Percentiles rank a stretch among this genome's conserved stretches.
phyloP scores from a whole-genome alignment of 2,797 vertebrate genomes.

The Heterohyrax brucei region DNA sequence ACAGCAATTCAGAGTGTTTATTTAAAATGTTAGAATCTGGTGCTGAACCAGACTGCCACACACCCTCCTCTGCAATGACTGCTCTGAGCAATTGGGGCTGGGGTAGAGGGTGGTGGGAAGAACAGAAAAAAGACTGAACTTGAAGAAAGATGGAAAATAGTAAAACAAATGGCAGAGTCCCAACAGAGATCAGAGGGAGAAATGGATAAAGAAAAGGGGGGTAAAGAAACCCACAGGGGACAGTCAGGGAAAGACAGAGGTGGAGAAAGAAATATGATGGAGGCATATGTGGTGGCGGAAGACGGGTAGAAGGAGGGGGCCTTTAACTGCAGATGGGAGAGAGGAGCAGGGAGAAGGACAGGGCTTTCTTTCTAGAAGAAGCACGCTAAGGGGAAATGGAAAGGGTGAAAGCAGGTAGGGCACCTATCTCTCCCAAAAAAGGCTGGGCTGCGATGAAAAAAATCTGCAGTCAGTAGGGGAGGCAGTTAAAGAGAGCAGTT shows the following conservation, averaged over 20 bases:
- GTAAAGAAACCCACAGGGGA: conserved; percentile 84
- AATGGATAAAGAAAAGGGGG: conserved; percentile 64
- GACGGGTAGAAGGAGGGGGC: not conserved
- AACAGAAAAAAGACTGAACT: conserved; percentile 52
- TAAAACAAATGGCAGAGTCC: conserved; percentile 81
- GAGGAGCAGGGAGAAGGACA: conserved; percentile 77
- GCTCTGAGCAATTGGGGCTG: not conserved
- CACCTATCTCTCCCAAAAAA: not conserved
- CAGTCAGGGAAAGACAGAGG: conserved; percentile 69
- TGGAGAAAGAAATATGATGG: not conserved
- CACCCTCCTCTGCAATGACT: not conserved
- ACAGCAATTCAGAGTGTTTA: not conserved
- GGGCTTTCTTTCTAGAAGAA: not conserved
- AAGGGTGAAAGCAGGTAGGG: not conserved
- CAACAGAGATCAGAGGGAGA: not conserved
- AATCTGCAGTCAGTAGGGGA: not conserved
- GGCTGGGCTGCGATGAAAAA: conserved; percentile 17
- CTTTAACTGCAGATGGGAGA: not conserved
- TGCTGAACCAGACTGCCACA: not conserved
- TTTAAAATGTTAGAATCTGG: conserved; percentile 29
- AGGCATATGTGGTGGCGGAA: not conserved
- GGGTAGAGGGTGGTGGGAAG: not conserved
- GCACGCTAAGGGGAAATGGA: not conserved
- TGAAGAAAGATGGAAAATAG: conserved; percentile 82
- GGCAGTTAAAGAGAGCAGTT: not conserved